These are phyloP conservation scores for Lophochroa leadbeateri DNA, from an alignment of 2,113 vertebrate species.

Conservation along the genomic window DNA sequence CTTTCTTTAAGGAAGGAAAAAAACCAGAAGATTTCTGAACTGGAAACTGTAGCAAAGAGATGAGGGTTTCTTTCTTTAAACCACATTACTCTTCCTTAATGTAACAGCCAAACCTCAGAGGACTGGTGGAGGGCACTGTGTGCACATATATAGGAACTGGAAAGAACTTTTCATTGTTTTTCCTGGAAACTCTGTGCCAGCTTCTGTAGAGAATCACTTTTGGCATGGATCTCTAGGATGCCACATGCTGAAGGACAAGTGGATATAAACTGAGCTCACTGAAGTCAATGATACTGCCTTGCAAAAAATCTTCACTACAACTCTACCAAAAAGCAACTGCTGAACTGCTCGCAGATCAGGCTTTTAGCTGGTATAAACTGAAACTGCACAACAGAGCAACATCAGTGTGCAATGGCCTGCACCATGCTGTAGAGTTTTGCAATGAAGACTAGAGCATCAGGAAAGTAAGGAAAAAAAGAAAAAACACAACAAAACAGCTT, in stretches of 20 bases:
- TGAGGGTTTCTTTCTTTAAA: neutral
- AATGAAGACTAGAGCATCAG: neutral
- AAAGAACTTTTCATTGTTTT: slow-evolving; percentile 15
- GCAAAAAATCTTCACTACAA: neutral
- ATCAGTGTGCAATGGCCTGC: neutral
- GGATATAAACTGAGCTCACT: neutral
- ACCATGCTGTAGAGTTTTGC: neutral
- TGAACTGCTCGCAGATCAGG: neutral
- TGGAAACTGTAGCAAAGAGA: neutral
- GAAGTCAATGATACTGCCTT: neutral
- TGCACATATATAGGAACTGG: neutral
- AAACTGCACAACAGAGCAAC: neutral
- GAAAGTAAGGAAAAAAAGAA: neutral
- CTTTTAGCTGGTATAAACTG: neutral
- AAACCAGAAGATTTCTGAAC: neutral
- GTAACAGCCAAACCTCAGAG: slow-evolving; percentile 8
- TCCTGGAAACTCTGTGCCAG: neutral
- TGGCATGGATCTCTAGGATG: neutral
- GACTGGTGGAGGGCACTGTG: slow-evolving; percentile 6
- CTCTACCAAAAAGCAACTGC: neutral
- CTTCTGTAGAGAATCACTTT: neutral
- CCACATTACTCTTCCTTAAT: slow-evolving; percentile 11
- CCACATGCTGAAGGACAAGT: slow-evolving; percentile 6
- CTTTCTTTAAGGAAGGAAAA: neutral
- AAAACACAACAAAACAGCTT: neutral